Evolutionary conservation across 2,797 vertebrate species (phyloP), one percentile per base, ranked within the genome.

Genomic region (Steatocranus sp.): DNA sequence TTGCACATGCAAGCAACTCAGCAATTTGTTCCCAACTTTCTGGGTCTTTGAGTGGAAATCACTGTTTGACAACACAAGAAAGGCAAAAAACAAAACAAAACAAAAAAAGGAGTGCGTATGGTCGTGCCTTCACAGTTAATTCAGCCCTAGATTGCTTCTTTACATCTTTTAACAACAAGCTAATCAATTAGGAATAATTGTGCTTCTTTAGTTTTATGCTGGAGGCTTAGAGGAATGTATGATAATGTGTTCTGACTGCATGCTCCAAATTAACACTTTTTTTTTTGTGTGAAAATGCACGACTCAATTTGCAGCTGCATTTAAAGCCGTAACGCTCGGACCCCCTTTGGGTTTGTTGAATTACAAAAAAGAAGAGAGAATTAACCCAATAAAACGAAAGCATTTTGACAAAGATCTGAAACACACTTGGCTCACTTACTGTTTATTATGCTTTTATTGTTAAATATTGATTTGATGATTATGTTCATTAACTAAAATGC

Each of bases 181-280:
- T 86, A 86, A 89, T 86, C 66, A 83, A 82, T 87, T 88, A 80
- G 74, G 53, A 88, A 77, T 80, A 86, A 91, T 88, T 86, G 58
- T 25, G 18, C 30, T 75, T 84, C 83, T 80, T 76, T 38, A 46
- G 81, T 82, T 50, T 75, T 5, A 46, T 32, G 79, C 88, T 85
- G 49, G 77, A 75, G 73, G 88, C 78, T 85, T 32, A 38, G 25
- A 73, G 58, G 61, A 77, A 36, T 63, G 49, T 70, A 82, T 83
- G 68, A 83, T 75, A 81, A 92, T 88, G 61, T 82, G 66, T 76
- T 87, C 86, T 87, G 50, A 86, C 81, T 68, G 78, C 83, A 75
- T 80, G 85, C 83, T 70, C 61, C 51, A 88, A 84, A 90, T 81
- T 25, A 87, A 82, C 79, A 82, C 49, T 49, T 81, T 87, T 83